Evolutionary conservation across 2,113 vertebrate genomes (phyloP), one percentile per base, ranked within the genome.

Genomic region (Pelecanoides urinatrix): DNA sequence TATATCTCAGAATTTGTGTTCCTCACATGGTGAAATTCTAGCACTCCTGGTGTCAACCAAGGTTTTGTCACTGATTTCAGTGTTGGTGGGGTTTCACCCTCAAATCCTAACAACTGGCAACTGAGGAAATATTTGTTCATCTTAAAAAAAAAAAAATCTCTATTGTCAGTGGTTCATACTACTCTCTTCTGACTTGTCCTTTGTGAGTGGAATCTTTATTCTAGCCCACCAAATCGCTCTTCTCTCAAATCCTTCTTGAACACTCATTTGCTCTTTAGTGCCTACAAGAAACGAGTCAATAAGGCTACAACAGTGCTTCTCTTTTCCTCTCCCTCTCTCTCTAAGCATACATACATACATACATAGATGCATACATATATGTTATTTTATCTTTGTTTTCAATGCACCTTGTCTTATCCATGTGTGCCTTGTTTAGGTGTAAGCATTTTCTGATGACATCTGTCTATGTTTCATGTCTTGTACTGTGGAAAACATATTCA

Each of bases 331-430:
- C n/a, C 9, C 8, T 50, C 13, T 56, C 25, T 73, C 29, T 61
- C 8, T 53, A 2, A 23, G 40, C 0, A 1, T 38, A 13, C 16
- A 14, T 32, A 9, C 21, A 27, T 4, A 52, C 8, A 38, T 36
- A 56, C 23, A 30, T n/a, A 21, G 4, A 13, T 9, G 22, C 56
- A 58, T 22, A 58, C 14, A 26, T n/a, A 56, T 11, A 11, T 34
- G 19, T 50, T 62, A 62, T 38, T 40, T 79, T 36, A 34, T 40
- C 18, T 65, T 38, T 52, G 9, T 45, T 78, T 72, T 44, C 27
- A 26, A 1, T n/a, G 47, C 4, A 44, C 13, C 19, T 55, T 87
- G 30, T 50, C 27, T 59, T 91, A 72, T 13, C 44, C 34, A 29
- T 49, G 61, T 11, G 14, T 32, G 29, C 25, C 42, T 78, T 73